Base-by-base conservation (phyloP, 2,797 vertebrate species). In the Sebastes steindachneri region DNA sequence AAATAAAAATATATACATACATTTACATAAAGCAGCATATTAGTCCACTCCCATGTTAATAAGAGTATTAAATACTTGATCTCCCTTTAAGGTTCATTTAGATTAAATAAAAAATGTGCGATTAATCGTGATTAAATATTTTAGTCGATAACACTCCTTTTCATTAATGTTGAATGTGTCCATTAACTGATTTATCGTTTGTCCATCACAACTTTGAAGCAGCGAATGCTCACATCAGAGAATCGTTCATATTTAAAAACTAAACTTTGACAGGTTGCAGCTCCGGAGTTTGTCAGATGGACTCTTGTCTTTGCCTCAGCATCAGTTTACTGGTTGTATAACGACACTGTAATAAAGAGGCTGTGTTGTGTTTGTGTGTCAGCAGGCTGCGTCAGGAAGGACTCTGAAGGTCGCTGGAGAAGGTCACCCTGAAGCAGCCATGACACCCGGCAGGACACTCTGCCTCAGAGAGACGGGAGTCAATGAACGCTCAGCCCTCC, bases 351-450 rank as follows among this genome's bases (percentile, higher is more conserved):
- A 25, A n/a, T 15, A 8, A 66, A 7, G 7, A 21, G 51, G 1
- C 2, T 4, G 19, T 33, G 29, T 11, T 11, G 59, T 17, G 25
- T 64, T 48, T 70, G n/a, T 26, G 35, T 74, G 70, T 53, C 65
- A 60, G 48, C 14, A 33, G 67, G 8, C 6, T 26, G 33, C 65
- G 70, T 53, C 65, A 60, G 48, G 9, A 28, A 63, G 6, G 15
- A 54, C 7, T 25, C 60, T 55, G 41, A 37, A 48, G 77, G 79
- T 65, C 68, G 37, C 1, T 9, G 2, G 29, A 37, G 82, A 93
- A 93, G 88, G 93, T 93, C 89, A 93, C 89, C 86, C 80, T 89
- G 87, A 73, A 83, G 90, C 92, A 70, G 91, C 91, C 92, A 92
- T 95, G 86, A 91, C 88, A 91, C 70, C 62, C 53, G 55, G 65